Evolutionary conservation across 2,888 invertebrate species (phyloP).

Genomic region (Harpalus rubripes): DNA sequence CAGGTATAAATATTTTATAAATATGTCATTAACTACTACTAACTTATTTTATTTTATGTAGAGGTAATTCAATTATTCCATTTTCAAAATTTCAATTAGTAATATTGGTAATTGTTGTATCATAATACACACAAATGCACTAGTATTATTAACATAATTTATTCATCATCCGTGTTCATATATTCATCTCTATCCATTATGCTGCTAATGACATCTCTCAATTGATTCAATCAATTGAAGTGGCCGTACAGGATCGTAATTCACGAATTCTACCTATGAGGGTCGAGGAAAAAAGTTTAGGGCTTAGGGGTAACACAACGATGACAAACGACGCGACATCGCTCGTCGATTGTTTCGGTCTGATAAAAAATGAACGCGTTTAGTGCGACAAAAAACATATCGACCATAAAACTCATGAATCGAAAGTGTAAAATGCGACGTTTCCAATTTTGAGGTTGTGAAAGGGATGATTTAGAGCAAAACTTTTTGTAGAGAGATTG

Average conservation of each 20-base stretch:
- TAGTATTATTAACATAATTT: too few relatives aligned
- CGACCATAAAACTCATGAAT: slow-evolving; percentile 28
- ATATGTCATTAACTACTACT: too few relatives aligned
- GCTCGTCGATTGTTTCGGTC: slow-evolving; percentile 22
- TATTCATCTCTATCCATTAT: background rate
- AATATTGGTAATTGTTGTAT: too few relatives aligned
- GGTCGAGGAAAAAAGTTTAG: slow-evolving; percentile 15
- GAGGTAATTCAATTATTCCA: too few relatives aligned
- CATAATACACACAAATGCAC: too few relatives aligned
- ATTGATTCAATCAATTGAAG: background rate
- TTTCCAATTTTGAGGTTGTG: slow-evolving; percentile 9
- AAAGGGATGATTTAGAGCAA: slow-evolving; percentile 16
- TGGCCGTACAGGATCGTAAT: background rate
- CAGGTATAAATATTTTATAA: too few relatives aligned
- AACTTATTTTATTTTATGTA: too few relatives aligned
- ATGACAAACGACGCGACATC: slow-evolving; percentile 28
- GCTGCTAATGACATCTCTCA: background rate
- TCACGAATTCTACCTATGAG: slow-evolving; percentile 1
- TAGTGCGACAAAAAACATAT: slow-evolving; percentile 17
- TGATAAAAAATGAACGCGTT: slow-evolving; percentile 22
- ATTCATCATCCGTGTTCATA: too few relatives aligned
- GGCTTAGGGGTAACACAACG: slow-evolving; percentile 4
- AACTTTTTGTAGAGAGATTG: slow-evolving; percentile 1
- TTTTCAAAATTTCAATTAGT: too few relatives aligned
- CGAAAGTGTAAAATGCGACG: slow-evolving; percentile 18